These are phyloP conservation scores for Arctocebus calabarensis DNA, from an alignment of 2,797 vertebrate species.

Conservation along the genomic window DNA sequence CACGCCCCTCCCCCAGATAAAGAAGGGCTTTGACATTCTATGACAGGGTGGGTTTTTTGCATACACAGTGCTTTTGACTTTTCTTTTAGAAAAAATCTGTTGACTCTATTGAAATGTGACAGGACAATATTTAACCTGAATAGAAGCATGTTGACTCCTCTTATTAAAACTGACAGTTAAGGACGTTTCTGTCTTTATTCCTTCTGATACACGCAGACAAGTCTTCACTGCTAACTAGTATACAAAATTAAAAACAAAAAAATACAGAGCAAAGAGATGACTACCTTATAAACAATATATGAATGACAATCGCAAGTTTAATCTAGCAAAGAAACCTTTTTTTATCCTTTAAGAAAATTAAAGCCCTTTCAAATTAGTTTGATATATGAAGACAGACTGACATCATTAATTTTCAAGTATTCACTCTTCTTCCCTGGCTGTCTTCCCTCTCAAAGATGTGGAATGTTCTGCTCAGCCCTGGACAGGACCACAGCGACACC, in stretches of 20 bases:
- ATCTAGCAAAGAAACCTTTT: slow-evolving; percentile 96
- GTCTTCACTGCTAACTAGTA: slow-evolving; percentile 95
- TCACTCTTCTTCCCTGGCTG: slow-evolving; percentile 79
- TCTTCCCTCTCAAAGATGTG: background rate
- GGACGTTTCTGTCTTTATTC: slow-evolving; percentile 97
- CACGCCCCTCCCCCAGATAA: slow-evolving; percentile 90
- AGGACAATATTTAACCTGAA: slow-evolving; percentile 97
- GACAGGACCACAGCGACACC: slow-evolving; percentile 84
- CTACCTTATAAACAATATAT: slow-evolving; percentile 98
- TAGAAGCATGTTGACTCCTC: slow-evolving; percentile 97
- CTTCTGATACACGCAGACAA: slow-evolving; percentile 96
- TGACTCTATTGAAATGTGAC: slow-evolving; percentile 99
- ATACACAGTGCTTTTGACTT: slow-evolving; percentile 94
- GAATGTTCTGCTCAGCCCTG: slow-evolving; percentile 68
- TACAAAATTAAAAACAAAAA: slow-evolving; percentile 98
- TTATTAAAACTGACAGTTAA: slow-evolving; percentile 98
- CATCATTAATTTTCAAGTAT: slow-evolving; percentile 89
- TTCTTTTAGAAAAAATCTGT: slow-evolving; percentile 93
- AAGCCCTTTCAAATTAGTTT: slow-evolving; percentile 93
- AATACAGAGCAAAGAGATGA: slow-evolving; percentile 92
- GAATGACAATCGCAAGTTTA: slow-evolving; percentile 99
- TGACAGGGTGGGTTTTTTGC: slow-evolving; percentile 95
- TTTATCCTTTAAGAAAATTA: slow-evolving; percentile 93
- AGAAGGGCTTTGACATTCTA: slow-evolving; percentile 94
- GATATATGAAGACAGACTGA: slow-evolving; percentile 91